phyloP scores from a whole-genome alignment of 2,113 vertebrate species.

The Lagopus muta region DNA sequence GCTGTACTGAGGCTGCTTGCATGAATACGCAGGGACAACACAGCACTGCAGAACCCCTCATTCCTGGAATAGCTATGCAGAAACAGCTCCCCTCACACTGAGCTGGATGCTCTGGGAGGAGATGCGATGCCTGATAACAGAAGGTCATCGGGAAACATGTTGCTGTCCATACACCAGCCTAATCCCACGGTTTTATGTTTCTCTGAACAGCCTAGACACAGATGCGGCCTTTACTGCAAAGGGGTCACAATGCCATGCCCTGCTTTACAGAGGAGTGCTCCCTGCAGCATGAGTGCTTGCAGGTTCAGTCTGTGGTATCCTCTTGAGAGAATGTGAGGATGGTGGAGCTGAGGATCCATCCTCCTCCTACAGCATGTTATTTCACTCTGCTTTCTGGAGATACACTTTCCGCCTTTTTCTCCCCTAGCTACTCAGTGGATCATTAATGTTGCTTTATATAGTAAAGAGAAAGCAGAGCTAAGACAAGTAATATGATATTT shows the following conservation, averaged over 20 bases:
- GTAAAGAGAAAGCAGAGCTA: not conserved
- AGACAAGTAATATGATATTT: not conserved
- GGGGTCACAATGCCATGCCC: too few species aligned
- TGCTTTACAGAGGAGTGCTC: rapidly evolving
- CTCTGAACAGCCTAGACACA: not conserved
- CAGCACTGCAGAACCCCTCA: rapidly evolving
- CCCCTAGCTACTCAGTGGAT: not conserved
- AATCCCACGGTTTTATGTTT: not conserved
- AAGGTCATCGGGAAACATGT: rapidly evolving
- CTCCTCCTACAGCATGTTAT: not conserved
- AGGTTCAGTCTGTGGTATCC: not conserved
- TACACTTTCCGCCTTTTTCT: not conserved
- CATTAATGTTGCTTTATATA: not conserved
- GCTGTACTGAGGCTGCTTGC: not conserved
- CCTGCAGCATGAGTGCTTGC: rapidly evolving
- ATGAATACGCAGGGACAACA: not conserved
- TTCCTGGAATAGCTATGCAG: not conserved
- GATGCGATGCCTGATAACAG: rapidly evolving
- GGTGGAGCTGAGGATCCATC: not conserved
- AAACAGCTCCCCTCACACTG: not conserved
- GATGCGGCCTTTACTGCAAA: rapidly evolving
- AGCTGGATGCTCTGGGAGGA: not conserved
- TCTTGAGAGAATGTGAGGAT: not conserved
- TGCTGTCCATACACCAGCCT: rapidly evolving
- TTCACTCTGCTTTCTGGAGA: not conserved